phyloP scores from a whole-genome alignment of 2,888 invertebrate species.

The Stegophylla sp. region DNA sequence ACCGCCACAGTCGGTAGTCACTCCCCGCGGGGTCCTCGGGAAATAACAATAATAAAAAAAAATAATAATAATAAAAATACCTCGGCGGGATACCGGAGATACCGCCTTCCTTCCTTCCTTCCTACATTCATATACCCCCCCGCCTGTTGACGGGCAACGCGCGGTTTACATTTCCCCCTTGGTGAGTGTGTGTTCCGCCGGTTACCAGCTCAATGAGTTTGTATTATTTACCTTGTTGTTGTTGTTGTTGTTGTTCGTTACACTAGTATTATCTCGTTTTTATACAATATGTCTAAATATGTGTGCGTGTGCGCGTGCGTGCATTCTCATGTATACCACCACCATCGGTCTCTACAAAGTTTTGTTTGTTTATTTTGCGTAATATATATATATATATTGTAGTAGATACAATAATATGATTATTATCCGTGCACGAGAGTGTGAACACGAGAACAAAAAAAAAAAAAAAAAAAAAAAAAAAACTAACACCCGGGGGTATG shows the following conservation, averaged over 20 bases:
- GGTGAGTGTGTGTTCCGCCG: constrained; percentile 45
- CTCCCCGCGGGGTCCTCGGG: constrained; percentile 25
- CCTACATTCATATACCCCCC: too few relatives aligned
- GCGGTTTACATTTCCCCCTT: constrained; percentile 25
- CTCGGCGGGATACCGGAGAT: constrained; percentile 46
- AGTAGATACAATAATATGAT: constrained; percentile 23
- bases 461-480: constrained; percentile 20
- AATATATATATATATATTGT: background rate
- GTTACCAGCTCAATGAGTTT: constrained; percentile 53
- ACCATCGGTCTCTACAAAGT: background rate
- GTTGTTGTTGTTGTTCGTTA: constrained; percentile 56
- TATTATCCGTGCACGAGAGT: constrained; percentile 41
- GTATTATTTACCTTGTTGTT: constrained; percentile 50
- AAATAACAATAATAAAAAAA: constrained; percentile 5
- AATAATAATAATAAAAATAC: constrained; percentile 32
- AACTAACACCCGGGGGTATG: constrained; percentile 36
- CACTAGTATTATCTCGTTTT: constrained; percentile 31
- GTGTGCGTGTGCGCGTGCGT: background rate
- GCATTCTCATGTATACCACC: background rate
- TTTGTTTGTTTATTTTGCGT: constrained; percentile 56
- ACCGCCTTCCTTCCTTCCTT: constrained; percentile 42
- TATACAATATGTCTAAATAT: constrained; percentile 1
- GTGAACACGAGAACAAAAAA: constrained; percentile 41
- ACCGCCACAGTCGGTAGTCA: background rate
- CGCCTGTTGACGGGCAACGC: background rate